Conservation (phyloP, 1,140 invertebrate genomes). For the Armadillidium nasatum region DNA sequence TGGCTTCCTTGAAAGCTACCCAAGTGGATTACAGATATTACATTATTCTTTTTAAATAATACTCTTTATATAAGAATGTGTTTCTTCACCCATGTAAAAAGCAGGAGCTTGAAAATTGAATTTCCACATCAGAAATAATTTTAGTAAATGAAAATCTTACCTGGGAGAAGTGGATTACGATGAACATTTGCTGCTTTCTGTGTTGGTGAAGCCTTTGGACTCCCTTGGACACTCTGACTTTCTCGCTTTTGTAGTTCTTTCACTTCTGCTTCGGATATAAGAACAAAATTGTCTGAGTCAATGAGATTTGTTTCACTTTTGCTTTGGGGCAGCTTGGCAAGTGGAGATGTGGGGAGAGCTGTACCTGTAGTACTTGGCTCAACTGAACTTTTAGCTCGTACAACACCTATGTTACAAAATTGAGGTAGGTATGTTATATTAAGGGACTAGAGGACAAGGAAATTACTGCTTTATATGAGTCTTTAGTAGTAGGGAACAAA, state of each 20-base stretch:
- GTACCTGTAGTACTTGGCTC: conserved; percentile 23
- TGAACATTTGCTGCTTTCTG: conserved; percentile 33
- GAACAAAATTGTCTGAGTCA: conserved; percentile 73
- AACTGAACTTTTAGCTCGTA: conserved; percentile 40
- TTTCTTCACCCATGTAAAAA: no score
- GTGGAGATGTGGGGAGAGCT: neutral
- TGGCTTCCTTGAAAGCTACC: no score
- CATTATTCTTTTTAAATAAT: no score
- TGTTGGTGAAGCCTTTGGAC: conserved; percentile 33
- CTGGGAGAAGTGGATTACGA: conserved; percentile 27
- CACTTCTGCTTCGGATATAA: conserved; percentile 61
- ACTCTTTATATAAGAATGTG: no score
- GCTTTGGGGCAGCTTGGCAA: conserved; percentile 54
- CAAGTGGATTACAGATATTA: no score
- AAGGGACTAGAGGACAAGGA: no score
- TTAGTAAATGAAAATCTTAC: conserved; percentile 20
- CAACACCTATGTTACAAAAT: conserved; percentile 28
- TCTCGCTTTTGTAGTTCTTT: conserved; percentile 44
- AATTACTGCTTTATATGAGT: no score
- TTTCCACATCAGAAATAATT: neutral
- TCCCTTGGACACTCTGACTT: neutral
- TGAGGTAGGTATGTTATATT: no score
- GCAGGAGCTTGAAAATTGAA: neutral
- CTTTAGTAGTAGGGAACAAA: no score
- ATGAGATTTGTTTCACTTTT: conserved; percentile 84